Evolutionary conservation across 2,797 vertebrate species (phyloP).

Genomic region (Natrix natrix): DNA sequence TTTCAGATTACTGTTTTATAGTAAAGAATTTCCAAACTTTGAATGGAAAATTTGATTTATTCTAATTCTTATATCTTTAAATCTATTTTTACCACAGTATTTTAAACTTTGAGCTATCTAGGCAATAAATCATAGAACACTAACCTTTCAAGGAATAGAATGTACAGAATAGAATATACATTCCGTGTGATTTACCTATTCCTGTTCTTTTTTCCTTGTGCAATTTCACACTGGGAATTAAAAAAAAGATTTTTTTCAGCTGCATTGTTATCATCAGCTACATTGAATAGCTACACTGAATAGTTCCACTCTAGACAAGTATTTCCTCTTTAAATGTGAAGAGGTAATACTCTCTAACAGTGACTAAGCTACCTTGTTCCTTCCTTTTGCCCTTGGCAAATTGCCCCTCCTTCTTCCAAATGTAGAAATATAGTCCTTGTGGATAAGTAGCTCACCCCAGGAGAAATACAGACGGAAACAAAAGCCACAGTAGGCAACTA

Average conservation of each 20-base stretch:
- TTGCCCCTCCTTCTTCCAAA: neutral
- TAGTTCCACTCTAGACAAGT: neutral
- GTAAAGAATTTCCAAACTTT: neutral
- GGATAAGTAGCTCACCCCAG: neutral
- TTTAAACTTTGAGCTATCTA: conserved; percentile 68
- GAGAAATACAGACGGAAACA: neutral
- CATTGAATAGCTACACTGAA: neutral
- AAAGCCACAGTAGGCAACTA: neutral
- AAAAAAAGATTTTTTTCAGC: neutral
- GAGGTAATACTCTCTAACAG: neutral
- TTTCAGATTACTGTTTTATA: neutral
- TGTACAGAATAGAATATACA: conserved; percentile 20
- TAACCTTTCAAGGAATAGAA: conserved; percentile 50
- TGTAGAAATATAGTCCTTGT: neutral
- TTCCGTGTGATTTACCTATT: neutral
- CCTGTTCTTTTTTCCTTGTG: neutral
- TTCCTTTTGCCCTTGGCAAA: conserved; percentile 5
- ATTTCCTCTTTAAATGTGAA: conserved; percentile 1
- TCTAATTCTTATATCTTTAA: conserved; percentile 60
- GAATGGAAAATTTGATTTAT: neutral
- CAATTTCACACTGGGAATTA: neutral
- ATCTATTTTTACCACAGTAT: conserved; percentile 74
- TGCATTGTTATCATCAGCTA: neutral
- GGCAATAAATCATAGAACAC: conserved; percentile 66
- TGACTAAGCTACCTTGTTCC: neutral